These are phyloP conservation scores for Nerophis lumbriciformis DNA, from an alignment of 2,113 vertebrate genomes.

Conservation along the genomic window DNA sequence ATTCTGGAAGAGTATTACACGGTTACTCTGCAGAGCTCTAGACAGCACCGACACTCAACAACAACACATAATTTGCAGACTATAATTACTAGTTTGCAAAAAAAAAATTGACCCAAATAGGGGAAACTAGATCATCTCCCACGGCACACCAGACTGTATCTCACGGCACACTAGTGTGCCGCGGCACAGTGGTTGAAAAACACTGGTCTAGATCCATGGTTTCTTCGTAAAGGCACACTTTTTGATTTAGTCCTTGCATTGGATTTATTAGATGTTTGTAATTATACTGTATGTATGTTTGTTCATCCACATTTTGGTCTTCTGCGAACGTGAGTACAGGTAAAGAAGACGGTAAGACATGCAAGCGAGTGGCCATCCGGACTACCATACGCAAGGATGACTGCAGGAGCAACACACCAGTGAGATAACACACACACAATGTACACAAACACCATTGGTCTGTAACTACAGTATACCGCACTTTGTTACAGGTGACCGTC, in stretches of 20 bases:
- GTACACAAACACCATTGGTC: background rate
- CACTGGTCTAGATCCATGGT: too few relatives aligned
- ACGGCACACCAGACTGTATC: too few relatives aligned
- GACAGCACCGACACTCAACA: too few relatives aligned
- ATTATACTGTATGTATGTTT: background rate
- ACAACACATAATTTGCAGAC: too few relatives aligned
- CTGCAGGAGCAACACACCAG: slow-evolving; percentile 87
- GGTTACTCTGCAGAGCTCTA: too few relatives aligned
- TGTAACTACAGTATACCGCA: background rate
- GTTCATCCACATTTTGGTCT: background rate
- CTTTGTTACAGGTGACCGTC: slow-evolving; percentile 76
- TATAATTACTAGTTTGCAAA: too few relatives aligned
- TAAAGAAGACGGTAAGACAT: slow-evolving; percentile 91
- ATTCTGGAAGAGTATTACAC: too few relatives aligned
- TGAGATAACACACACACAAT: slow-evolving; percentile 63
- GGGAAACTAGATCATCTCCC: too few relatives aligned
- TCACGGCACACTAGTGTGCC: too few relatives aligned
- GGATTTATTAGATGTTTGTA: background rate
- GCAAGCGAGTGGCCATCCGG: slow-evolving; percentile 90
- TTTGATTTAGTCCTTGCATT: background rate
- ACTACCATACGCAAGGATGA: slow-evolving; percentile 91
- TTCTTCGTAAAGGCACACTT: too few relatives aligned
- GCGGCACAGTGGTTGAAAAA: too few relatives aligned
- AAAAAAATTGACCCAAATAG: too few relatives aligned
- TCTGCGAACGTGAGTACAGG: slow-evolving; percentile 64